Conservation (phyloP, 2,888 invertebrate species). For the Thereva unica region DNA sequence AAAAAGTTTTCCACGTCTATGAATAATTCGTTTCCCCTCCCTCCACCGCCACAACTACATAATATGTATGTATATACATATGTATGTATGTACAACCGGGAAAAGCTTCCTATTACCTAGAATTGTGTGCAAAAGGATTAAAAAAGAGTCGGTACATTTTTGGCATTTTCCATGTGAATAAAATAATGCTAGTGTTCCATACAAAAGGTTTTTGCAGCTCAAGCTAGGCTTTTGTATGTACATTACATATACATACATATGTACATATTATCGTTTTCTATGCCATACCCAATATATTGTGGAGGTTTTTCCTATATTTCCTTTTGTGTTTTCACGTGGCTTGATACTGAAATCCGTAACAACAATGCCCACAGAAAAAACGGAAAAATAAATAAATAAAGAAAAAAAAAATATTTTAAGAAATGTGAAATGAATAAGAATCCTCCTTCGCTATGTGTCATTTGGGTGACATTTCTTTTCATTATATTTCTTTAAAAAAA, state of each 20-base stretch:
- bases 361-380: too few relatives aligned
- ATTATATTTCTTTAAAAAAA: conserved; percentile 18
- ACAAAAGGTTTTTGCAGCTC: background rate
- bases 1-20: conserved; percentile 25
- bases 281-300: too few relatives aligned
- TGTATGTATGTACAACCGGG: too few relatives aligned
- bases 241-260: too few relatives aligned
- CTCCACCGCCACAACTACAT: background rate
- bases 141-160: conserved; percentile 22
- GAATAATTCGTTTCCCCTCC: conserved; percentile 4
- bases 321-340: too few relatives aligned
- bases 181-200: conserved; percentile 15
- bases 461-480: conserved; percentile 31
- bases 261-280: too few relatives aligned
- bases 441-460: conserved; percentile 25
- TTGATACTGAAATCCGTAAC: too few relatives aligned
- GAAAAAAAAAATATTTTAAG: conserved; percentile 16
- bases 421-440: conserved; percentile 24
- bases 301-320: too few relatives aligned
- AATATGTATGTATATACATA: too few relatives aligned
- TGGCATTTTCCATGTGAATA: conserved; percentile 21
- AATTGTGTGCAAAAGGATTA: conserved; percentile 32
- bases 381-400: too few relatives aligned
- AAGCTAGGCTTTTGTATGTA: too few relatives aligned
- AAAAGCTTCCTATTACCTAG: conserved; percentile 20